Conservation (phyloP, 1,140 invertebrate genomes). For the Manduca sexta region DNA sequence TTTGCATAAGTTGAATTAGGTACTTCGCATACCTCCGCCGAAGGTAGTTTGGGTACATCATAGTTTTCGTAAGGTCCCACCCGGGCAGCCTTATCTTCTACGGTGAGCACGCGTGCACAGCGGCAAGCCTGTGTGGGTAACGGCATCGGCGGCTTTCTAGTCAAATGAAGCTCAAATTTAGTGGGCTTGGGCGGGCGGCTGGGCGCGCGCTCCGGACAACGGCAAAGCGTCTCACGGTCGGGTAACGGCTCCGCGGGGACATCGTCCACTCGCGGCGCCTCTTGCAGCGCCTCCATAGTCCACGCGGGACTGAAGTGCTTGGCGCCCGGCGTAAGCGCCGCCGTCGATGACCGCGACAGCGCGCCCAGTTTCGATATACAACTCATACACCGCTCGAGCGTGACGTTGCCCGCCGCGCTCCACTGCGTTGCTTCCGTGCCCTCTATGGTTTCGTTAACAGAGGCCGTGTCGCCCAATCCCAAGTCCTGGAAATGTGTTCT, state of each 20-base stretch:
- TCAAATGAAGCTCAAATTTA: conserved; percentile 67
- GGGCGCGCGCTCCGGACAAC: conserved; percentile 31
- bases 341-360: conserved; percentile 74
- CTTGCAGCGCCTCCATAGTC: conserved; percentile 75
- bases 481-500: conserved; percentile 63
- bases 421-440: conserved; percentile 25
- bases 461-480: conserved; percentile 70
- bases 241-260: not conserved
- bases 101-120: conserved; percentile 24
- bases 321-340: conserved; percentile 57
- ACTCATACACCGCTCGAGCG: conserved; percentile 81
- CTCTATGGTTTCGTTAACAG: conserved; percentile 59
- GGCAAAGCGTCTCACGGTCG: conserved; percentile 35
- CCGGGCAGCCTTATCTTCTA: conserved; percentile 32
- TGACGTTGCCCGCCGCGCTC: conserved; percentile 49
- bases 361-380: conserved; percentile 86
- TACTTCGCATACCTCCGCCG: conserved; percentile 73
- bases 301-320: conserved; percentile 75
- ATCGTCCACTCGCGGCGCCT: conserved; percentile 27
- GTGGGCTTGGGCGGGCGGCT: conserved; percentile 47
- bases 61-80: conserved; percentile 83
- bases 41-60: conserved; percentile 79
- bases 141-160: conserved; percentile 58
- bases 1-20: too few relatives aligned
- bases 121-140: conserved; percentile 32